A percentile compares a stretch with the other conserved stretches of the same genome.
These are phyloP conservation scores for Eristalis tenax DNA, from an alignment of 2,888 invertebrate genomes.

Conservation along the genomic window DNA sequence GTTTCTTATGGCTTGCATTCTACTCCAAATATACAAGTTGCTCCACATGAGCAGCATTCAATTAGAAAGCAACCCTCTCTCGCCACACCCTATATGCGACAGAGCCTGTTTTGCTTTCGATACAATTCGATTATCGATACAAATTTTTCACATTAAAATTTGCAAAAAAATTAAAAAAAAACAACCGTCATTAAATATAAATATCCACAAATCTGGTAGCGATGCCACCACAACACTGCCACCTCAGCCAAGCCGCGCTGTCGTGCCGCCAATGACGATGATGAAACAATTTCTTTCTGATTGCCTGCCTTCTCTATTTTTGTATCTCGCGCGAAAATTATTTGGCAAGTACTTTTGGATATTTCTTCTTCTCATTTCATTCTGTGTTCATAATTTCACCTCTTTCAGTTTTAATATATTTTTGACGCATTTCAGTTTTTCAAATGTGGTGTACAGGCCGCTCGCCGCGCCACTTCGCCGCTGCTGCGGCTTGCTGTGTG, in stretches of 20 bases:
- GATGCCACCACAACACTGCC: slow-evolving; percentile 16
- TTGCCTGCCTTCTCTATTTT: slow-evolving; percentile 67
- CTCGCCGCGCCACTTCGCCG: no score
- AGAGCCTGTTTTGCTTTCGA: neutral
- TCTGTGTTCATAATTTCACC: slow-evolving; percentile 59
- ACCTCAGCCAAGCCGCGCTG: neutral
- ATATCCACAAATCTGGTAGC: slow-evolving; percentile 27
- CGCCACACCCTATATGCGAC: no score
- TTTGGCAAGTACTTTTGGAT: slow-evolving; percentile 66
- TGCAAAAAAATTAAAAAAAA: slow-evolving; percentile 17
- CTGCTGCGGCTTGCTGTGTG: neutral
- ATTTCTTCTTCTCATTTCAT: slow-evolving; percentile 7
- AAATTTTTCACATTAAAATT: slow-evolving; percentile 53
- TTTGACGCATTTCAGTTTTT: slow-evolving; percentile 68
- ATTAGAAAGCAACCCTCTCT: no score
- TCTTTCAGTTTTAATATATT: slow-evolving; percentile 60
- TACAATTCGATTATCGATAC: slow-evolving; percentile 51
- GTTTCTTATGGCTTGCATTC: no score
- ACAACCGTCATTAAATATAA: slow-evolving; percentile 61
- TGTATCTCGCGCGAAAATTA: slow-evolving; percentile 61
- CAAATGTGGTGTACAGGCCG: slow-evolving; percentile 7
- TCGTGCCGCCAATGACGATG: slow-evolving; percentile 31
- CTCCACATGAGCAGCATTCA: no score
- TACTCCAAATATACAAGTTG: no score
- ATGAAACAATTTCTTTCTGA: slow-evolving; percentile 69